phyloP scores from a whole-genome alignment of 1,140 invertebrate genomes.

The Proctacanthus coquilletti region DNA sequence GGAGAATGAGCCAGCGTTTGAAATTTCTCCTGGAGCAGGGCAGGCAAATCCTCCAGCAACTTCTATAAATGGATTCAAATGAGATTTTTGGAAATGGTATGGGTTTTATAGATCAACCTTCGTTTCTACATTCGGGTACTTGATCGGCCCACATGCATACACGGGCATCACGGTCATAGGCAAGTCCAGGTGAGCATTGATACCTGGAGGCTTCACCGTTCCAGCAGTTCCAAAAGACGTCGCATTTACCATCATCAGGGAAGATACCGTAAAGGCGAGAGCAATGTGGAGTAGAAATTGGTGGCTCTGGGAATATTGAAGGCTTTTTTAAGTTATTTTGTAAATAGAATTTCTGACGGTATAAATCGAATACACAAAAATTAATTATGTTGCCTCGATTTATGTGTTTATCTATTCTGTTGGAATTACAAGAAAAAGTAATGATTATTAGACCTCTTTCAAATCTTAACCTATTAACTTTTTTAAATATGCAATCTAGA shows the following conservation, averaged over 20 bases:
- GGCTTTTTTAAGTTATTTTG: too few relatives aligned
- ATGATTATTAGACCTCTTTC: too few relatives aligned
- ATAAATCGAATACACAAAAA: too few relatives aligned
- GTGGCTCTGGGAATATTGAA: too few relatives aligned
- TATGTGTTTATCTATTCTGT: too few relatives aligned
- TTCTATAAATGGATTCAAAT: constrained; percentile 40
- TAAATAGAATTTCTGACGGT: too few relatives aligned
- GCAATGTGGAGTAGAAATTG: constrained; percentile 74
- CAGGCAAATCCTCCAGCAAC: constrained; percentile 78
- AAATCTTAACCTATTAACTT: background rate
- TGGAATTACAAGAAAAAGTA: too few relatives aligned
- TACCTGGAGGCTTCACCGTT: constrained; percentile 85
- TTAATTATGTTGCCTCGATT: too few relatives aligned
- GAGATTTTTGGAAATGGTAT: background rate
- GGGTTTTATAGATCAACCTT: constrained; percentile 40
- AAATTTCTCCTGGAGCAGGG: constrained; percentile 62
- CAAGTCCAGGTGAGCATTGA: constrained; percentile 84
- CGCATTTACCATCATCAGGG: constrained; percentile 73
- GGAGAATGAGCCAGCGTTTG: constrained; percentile 75
- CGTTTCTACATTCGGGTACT: constrained; percentile 76
- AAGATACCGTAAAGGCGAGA: constrained; percentile 82
- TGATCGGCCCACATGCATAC: constrained; percentile 93
- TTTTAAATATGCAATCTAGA: background rate
- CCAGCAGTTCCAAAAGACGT: constrained; percentile 94
- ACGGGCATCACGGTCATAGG: constrained; percentile 79